phyloP scores from a whole-genome alignment of 2,888 invertebrate genomes.

The Unio pictorum region DNA sequence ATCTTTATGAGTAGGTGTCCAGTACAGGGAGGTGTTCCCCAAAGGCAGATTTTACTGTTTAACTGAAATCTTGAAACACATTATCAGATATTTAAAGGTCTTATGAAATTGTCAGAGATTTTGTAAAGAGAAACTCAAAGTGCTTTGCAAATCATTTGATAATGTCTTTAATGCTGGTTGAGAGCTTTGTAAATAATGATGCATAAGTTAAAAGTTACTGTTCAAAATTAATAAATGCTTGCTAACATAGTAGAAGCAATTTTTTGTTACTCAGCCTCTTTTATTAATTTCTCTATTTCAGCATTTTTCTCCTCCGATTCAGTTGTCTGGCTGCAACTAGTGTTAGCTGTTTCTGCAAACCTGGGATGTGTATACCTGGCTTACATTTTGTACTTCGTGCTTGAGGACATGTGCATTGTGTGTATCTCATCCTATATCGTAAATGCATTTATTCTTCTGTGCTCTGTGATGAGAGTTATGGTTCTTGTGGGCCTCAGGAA shows the following conservation, averaged over 20 bases:
- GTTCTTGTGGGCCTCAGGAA: background rate
- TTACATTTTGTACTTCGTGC: conserved; percentile 82
- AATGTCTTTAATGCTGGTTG: too few relatives aligned
- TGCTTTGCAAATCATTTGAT: too few relatives aligned
- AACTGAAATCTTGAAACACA: too few relatives aligned
- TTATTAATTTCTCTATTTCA: conserved; percentile 28
- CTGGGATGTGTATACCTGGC: conserved; percentile 83
- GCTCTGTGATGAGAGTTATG: conserved; percentile 12
- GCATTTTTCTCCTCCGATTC: conserved; percentile 32
- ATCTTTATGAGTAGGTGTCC: too few relatives aligned
- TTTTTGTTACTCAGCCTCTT: conserved; percentile 4
- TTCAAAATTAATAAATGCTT: too few relatives aligned
- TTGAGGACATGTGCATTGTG: conserved; percentile 87
- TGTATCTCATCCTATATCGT: conserved; percentile 81
- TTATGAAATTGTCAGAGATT: too few relatives aligned
- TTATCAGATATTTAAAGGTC: too few relatives aligned
- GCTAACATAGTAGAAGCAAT: background rate
- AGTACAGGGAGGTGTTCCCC: too few relatives aligned
- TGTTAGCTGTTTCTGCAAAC: conserved; percentile 76
- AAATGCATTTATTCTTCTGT: conserved; percentile 33
- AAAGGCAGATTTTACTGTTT: too few relatives aligned
- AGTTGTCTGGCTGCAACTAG: conserved; percentile 64
- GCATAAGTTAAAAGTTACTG: too few relatives aligned
- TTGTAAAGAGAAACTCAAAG: too few relatives aligned
- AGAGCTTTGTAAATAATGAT: too few relatives aligned